Conservation (phyloP, 2,797 vertebrate species). For the Falco rusticolus region DNA sequence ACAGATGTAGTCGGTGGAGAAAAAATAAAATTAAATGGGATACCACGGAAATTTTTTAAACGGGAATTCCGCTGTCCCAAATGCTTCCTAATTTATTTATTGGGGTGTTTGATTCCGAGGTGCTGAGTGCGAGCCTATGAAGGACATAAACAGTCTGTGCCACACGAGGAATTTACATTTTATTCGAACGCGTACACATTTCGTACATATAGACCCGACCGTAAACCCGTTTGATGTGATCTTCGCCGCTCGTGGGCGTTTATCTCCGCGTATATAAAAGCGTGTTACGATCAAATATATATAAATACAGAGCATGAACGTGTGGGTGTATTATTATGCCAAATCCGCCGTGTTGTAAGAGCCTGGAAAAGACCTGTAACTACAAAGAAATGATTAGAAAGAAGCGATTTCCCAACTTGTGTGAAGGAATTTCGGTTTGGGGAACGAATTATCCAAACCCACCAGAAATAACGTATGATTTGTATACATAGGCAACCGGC, state of each 20-base stretch:
- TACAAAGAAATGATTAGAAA: not conserved
- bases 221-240: not conserved
- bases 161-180: not conserved
- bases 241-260: not conserved
- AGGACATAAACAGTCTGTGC: not conserved
- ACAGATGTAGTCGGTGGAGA: not conserved
- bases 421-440: not conserved
- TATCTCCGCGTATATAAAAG: not conserved
- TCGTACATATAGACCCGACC: not conserved
- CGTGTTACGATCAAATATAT: not conserved
- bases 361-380: not conserved
- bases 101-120: not conserved
- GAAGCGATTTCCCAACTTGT: not conserved
- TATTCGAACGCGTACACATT: not conserved
- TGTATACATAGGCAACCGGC: not conserved
- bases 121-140: not conserved
- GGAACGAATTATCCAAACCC: not conserved
- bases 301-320: not conserved
- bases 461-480: not conserved
- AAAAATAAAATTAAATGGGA: not conserved
- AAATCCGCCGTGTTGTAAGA: not conserved
- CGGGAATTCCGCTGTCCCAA: not conserved
- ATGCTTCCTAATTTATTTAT: not conserved
- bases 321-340: not conserved
- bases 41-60: not conserved